Base-by-base conservation (phyloP, 2,888 invertebrate species). In the Coecobrya sp. region DNA sequence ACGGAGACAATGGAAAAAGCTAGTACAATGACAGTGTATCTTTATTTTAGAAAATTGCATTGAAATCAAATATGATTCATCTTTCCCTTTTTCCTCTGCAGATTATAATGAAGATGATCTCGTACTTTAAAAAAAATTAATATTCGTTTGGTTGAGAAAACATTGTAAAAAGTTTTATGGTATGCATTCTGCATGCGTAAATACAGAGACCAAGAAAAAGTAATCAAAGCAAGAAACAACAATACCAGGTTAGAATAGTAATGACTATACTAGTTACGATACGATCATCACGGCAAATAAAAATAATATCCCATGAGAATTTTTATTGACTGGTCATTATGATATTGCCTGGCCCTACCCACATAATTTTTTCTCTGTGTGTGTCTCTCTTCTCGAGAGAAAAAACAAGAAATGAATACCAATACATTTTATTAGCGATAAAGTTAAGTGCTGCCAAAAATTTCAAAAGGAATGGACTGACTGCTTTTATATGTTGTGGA, bases 261-360 rank as follows among this genome's bases (percentile, higher is more conserved):
- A 65, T 65, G 65, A 65, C 25, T 0, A 65, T 13, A 65, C 62
- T 25, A 22, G n/a, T 70, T 70, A 70, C 8, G 70, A 70, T 55
- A 19, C 36, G 70, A 70, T 70, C 70, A 70, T 36, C 13, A 68
- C 3, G 3, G 16, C 11, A 36, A 70, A 70, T 36, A 36, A 36
- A 68, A 70, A 70, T 10, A 70, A 70, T 70, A 13, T 49, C 49
- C 79, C 22, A 52, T 49, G 52, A 79, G 79, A 79, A 79, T 79
- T 79, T 88, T 79, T 88, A 88, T 88, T 88, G 88, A 88, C 81
- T 81, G 42, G 88, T 59, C 81, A 81, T 86, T 68, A 86, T 86
- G 27, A 86, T 88, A 76, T 76, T 45, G 59, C 11, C 13, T 62
- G 16, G 86, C 88, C 88, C 88, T 88, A 88, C 88, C 88, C 81